Conservation (phyloP, 2,888 invertebrate species). For the Acanthosoma haemorrhoidale region DNA sequence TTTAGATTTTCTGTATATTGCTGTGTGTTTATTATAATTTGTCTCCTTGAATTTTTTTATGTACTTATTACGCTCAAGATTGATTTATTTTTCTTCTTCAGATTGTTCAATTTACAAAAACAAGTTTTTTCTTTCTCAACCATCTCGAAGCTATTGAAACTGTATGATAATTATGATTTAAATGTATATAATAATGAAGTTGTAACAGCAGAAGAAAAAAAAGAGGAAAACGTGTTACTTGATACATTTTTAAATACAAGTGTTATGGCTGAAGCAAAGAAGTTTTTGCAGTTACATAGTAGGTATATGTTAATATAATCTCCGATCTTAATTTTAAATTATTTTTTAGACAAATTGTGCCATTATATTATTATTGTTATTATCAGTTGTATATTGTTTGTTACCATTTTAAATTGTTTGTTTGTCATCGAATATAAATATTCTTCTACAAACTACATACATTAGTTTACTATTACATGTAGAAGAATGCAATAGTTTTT, state of each 20-base stretch:
- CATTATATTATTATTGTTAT: no score
- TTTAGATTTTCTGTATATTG: no score
- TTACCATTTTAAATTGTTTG: no score
- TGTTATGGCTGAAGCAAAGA: conserved; percentile 67
- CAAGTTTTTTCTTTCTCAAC: conserved; percentile 64
- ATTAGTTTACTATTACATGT: no score
- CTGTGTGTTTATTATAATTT: background rate
- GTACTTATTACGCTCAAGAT: background rate
- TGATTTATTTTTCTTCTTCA: conserved; percentile 44
- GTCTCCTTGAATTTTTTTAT: background rate
- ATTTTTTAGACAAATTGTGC: background rate
- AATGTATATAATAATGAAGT: conserved; percentile 68
- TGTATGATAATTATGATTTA: conserved; percentile 82
- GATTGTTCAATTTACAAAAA: conserved; percentile 60
- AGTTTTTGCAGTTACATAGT: conserved; percentile 59
- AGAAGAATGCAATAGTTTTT: no score
- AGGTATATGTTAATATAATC: no score
- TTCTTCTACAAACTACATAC: no score
- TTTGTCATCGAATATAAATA: no score
- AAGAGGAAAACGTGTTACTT: conserved; percentile 55
- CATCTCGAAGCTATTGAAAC: conserved; percentile 59
- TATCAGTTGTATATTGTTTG: no score
- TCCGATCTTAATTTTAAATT: background rate
- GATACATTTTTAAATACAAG: conserved; percentile 69
- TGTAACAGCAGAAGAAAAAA: conserved; percentile 55